phyloP scores from a whole-genome alignment of 2,888 invertebrate genomes.

The Tolmerus cingulatus region DNA sequence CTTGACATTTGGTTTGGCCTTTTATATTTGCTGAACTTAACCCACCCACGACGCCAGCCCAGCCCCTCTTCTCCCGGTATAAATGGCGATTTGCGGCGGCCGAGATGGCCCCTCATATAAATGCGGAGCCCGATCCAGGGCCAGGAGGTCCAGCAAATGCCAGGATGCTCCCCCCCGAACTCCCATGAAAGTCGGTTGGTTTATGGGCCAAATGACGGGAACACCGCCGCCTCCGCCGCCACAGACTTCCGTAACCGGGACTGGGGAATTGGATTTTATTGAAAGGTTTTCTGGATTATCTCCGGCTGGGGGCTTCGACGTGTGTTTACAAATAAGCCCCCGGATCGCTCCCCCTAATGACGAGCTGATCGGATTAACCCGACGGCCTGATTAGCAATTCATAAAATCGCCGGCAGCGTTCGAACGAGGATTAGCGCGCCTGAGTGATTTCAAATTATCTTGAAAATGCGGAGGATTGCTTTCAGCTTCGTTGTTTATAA shows the following conservation, averaged over 20 bases:
- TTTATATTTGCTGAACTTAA: conserved; percentile 9
- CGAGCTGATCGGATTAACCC: conserved; percentile 20
- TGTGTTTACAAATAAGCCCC: conserved; percentile 25
- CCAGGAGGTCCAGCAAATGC: conserved; percentile 5
- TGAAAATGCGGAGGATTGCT: neutral
- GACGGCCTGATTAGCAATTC: conserved; percentile 14
- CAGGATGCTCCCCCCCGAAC: neutral
- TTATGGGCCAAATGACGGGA: neutral
- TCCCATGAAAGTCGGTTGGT: neutral
- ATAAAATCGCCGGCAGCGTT: conserved; percentile 8
- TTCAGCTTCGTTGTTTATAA: neutral
- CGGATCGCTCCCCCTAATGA: neutral
- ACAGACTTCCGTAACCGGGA: neutral
- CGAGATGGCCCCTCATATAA: neutral
- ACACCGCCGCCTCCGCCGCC: neutral
- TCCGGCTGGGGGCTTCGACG: neutral
- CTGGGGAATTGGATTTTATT: conserved; percentile 31
- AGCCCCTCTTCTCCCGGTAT: neutral
- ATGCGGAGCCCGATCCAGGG: neutral
- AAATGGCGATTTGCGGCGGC: neutral
- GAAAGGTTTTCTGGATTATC: conserved; percentile 30
- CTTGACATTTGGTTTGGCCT: conserved; percentile 44
- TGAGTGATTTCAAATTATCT: neutral
- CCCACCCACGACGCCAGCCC: neutral
- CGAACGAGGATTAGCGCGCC: neutral